Evolutionary conservation across 2,113 vertebrate genomes (phyloP).

Genomic region (Haemorhous mexicanus): DNA sequence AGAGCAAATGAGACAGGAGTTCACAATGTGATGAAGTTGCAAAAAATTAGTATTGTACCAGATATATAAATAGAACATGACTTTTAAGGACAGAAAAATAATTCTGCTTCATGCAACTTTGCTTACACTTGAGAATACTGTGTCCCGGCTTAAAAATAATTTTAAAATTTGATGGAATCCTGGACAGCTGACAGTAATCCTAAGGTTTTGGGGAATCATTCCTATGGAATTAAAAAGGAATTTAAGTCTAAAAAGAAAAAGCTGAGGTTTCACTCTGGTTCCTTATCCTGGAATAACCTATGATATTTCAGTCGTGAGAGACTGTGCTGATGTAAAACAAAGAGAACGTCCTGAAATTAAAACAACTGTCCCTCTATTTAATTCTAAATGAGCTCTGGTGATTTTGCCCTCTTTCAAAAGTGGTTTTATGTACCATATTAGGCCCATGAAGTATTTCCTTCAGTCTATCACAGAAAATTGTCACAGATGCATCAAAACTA

Average conservation of each 20-base stretch:
- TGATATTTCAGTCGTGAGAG: neutral
- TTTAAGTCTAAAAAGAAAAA: neutral
- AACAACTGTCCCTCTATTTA: neutral
- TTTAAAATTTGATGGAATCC: neutral
- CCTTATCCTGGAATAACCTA: neutral
- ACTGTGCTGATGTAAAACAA: neutral
- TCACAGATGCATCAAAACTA: neutral
- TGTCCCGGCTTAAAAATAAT: neutral
- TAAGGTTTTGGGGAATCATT: neutral
- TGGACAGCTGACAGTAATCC: neutral
- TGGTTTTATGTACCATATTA: neutral
- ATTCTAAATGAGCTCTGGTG: neutral
- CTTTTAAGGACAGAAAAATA: constrained; percentile 18
- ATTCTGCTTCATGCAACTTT: constrained; percentile 18
- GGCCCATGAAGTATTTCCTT: neutral
- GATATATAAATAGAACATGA: constrained; percentile 10
- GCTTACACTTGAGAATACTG: neutral
- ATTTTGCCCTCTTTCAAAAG: neutral
- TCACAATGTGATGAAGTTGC: constrained; percentile 33
- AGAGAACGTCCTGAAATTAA: neutral
- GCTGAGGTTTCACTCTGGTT: neutral
- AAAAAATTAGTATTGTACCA: neutral
- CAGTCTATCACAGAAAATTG: neutral
- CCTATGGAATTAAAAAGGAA: neutral
- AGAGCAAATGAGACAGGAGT: constrained; percentile 27